Base-by-base conservation (phyloP, 2,797 vertebrate species). In the Pampus argenteus region DNA sequence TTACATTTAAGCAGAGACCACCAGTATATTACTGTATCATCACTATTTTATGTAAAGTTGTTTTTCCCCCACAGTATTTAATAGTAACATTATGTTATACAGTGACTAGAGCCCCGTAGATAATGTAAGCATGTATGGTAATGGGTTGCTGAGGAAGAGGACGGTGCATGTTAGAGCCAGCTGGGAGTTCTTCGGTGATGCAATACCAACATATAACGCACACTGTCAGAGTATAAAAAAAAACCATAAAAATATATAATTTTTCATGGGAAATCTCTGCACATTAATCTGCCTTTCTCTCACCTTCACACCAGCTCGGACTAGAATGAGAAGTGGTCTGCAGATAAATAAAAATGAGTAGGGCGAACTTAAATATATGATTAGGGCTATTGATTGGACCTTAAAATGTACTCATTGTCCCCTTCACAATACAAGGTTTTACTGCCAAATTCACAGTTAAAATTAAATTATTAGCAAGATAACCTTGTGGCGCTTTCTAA, bases 381-480 rank as follows among this genome's bases (percentile, higher is more conserved):
- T 67, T 55, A 26, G 49, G 42, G 66, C 65, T 70, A 80, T 76
- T 76, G 72, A 78, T 71, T 62, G 44, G 76, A 76, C 51, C 55
- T 63, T 77, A 66, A 66, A 83, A 76, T 56, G 45, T 58, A 80
- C 84, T 77, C 63, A 75, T 71, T 65, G 40, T 52, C 54, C 17
- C 9, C 13, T 61, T 78, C 71, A 58, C 25, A 74, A 22, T 48
- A 18, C 29, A 55, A 5, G 55, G 15, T 74, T 79, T 80, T 64
- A 54, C 6, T 59, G 51, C 61, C 29, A 58, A 64, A 68, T 66
- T n/a, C n/a, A n/a, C 66, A 55, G 26, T 48, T 49, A 5, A 75
- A 85, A 79, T 74, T 5, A 79, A 79, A 80, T 84, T 60, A 85
- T 76, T 67, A 67, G 64, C 51, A 23, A 52, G 31, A 52, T 83